Base-by-base conservation (phyloP, 2,797 vertebrate genomes). In the Cryptoblepharus egeriae region DNA sequence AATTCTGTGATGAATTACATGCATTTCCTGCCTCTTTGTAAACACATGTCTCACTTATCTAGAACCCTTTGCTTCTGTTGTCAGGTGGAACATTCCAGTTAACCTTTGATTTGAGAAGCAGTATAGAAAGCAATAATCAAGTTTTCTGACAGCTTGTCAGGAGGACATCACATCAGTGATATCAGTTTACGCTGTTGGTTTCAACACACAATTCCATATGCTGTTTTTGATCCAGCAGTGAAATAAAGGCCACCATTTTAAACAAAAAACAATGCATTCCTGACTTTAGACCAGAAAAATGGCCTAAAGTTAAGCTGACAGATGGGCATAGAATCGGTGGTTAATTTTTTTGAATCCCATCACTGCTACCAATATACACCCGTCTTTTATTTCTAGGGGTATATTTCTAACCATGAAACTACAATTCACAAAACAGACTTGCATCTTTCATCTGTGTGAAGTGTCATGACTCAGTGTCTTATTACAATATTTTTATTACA, bases 1-100 rank as follows among this genome's bases (percentile, higher is more conserved):
- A 91, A 55, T 71, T 80, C 6, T 63, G 8, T 67, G 67, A 60
- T 63, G n/a, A 49, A 11, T 88, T 75, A 70, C 30, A 88, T 74
- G n/a, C 6, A 12, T 60, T 73, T 65, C 28, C 6, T 52, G 5
- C 55, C 75, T 24, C 85, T 68, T 63, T 39, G 13, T 61, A 49
- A 24, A 24, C 67, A 22, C 39, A 64, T 80, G 9, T 80, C 18
- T 37, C 18, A 4, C 26, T 0, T 20, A 18, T 8, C 3, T 32
- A 69, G 69, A 42, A 22, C 12, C 7, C 73, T 69, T 39, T 67
- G 88, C 18, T 49, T 81, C 6, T 1, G 72, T 1, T 83, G 16
- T 37, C 20, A 49, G 61, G 37, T 20, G 9, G 22, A 32, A 61
- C 18, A 71, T 85, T 49, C 22, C 39, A 76, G 37, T 37, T 77